These are phyloP conservation scores for Xenotilapia longispinis DNA, from an alignment of 2,113 vertebrate genomes.

Conservation along the genomic window DNA sequence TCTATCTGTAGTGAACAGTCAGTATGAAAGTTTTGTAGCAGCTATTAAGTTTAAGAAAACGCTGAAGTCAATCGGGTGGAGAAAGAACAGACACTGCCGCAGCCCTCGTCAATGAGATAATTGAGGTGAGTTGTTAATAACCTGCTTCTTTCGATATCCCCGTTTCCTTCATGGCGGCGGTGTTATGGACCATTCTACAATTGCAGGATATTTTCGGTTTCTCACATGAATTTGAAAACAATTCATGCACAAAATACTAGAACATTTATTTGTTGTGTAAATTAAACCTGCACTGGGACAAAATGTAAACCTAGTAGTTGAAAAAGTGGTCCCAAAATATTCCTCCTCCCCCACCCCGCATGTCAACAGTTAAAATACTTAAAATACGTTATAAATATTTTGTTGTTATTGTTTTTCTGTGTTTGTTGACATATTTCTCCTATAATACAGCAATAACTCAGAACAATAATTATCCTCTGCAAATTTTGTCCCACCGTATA, in stretches of 20 bases:
- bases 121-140: background rate
- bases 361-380: background rate
- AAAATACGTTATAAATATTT: accelerated
- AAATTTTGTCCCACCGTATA: background rate
- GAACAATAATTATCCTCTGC: background rate
- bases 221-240: background rate
- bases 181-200: background rate
- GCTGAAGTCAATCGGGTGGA: background rate
- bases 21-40: background rate
- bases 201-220: background rate
- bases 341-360: background rate
- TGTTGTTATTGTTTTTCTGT: background rate
- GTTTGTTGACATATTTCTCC: background rate
- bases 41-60: background rate
- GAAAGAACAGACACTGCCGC: background rate
- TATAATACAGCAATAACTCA: background rate
- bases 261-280: background rate
- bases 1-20: background rate
- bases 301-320: background rate
- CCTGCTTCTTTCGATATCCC: background rate
- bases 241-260: background rate
- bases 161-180: background rate
- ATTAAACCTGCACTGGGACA: background rate
- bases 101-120: background rate
- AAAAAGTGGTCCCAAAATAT: background rate